These are phyloP conservation scores for Hippocampus guttulatus DNA, from an alignment of 2,113 vertebrate genomes.

Conservation along the genomic window DNA sequence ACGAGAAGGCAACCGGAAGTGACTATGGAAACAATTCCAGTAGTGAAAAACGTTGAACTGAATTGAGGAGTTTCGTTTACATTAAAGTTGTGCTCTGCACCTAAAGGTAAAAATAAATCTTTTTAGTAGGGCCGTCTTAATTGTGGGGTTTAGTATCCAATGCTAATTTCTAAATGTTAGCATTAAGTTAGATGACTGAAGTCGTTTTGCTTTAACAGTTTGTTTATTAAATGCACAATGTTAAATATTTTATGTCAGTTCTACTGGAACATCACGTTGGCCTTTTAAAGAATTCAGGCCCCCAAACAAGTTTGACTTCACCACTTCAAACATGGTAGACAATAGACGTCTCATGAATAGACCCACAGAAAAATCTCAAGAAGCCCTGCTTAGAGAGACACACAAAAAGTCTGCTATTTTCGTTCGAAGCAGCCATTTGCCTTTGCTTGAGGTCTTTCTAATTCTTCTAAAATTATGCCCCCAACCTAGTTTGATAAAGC, in stretches of 20 bases:
- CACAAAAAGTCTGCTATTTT: background rate
- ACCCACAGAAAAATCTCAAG: background rate
- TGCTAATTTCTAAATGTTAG: too few relatives aligned
- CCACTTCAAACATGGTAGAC: too few relatives aligned
- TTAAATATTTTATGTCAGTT: too few relatives aligned
- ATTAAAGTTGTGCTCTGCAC: background rate
- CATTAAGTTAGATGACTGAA: too few relatives aligned
- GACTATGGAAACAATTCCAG: too few relatives aligned
- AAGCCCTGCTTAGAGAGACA: background rate
- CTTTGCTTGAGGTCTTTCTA: background rate
- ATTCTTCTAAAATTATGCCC: background rate
- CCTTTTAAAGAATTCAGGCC: too few relatives aligned
- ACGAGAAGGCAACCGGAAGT: background rate
- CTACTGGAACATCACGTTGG: too few relatives aligned
- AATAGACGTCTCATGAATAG: background rate
- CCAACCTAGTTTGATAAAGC: background rate
- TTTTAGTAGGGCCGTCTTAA: too few relatives aligned
- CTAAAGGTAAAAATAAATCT: background rate
- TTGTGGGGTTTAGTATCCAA: too few relatives aligned
- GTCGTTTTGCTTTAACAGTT: too few relatives aligned
- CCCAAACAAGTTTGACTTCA: too few relatives aligned
- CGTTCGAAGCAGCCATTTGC: background rate
- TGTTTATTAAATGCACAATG: too few relatives aligned
- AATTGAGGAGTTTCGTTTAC: background rate
- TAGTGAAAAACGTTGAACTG: background rate